A percentile compares a stretch with the other conserved stretches of the same genome.
These are phyloP conservation scores for Chesias legatella DNA, from an alignment of 2,888 invertebrate genomes.

Conservation along the genomic window DNA sequence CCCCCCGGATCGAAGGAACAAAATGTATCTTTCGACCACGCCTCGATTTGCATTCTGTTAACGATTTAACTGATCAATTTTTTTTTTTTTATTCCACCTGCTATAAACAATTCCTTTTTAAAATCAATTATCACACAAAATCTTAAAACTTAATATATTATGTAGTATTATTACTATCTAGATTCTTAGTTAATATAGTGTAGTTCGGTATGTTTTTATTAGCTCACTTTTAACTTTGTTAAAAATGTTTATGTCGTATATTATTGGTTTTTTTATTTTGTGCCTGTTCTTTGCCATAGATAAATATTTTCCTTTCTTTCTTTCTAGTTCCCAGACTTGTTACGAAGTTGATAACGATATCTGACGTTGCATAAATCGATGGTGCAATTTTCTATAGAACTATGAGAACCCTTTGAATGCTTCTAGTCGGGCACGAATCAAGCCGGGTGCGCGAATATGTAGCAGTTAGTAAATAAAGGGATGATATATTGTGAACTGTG, in stretches of 20 bases:
- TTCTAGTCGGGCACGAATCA: slow-evolving; percentile 55
- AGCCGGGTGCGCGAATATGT: slow-evolving; percentile 73
- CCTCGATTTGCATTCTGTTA: slow-evolving; percentile 43
- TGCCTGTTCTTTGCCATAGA: no score
- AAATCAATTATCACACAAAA: no score
- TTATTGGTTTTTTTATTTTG: no score
- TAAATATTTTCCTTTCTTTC: no score
- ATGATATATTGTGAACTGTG: slow-evolving; percentile 74
- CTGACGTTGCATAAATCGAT: slow-evolving; percentile 44
- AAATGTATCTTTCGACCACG: slow-evolving; percentile 48
- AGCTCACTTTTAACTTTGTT: no score
- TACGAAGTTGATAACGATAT: slow-evolving; percentile 39
- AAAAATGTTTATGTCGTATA: no score
- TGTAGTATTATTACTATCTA: no score
- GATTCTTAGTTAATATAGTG: no score
- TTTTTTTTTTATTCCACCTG: no score
- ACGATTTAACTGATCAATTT: slow-evolving; percentile 46
- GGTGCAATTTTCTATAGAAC: slow-evolving; percentile 42
- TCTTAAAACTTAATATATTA: no score
- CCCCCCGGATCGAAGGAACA: slow-evolving; percentile 51
- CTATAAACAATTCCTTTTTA: no score
- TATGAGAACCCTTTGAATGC: slow-evolving; percentile 44
- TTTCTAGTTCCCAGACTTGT: slow-evolving; percentile 40
- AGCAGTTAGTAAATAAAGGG: slow-evolving; percentile 71
- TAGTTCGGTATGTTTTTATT: no score